These are phyloP conservation scores for Lamproptera curius DNA, from an alignment of 2,888 invertebrate genomes.

Conservation along the genomic window DNA sequence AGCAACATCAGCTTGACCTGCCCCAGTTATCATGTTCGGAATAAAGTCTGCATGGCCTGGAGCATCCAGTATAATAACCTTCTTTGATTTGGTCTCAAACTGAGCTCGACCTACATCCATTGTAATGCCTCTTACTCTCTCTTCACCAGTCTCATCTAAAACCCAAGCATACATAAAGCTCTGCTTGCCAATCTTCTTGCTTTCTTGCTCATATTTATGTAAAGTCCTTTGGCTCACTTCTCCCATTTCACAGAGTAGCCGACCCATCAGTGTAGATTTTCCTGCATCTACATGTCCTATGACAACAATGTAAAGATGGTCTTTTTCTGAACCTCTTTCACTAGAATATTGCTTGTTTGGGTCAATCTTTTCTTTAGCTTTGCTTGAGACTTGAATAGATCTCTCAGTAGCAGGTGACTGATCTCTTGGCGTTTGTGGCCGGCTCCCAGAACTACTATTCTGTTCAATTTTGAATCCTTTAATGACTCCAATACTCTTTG, in stretches of 20 bases:
- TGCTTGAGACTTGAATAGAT: conserved; percentile 60
- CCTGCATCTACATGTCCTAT: conserved; percentile 99
- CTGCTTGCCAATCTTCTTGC: conserved; percentile 97
- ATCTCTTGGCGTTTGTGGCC: conserved; percentile 79
- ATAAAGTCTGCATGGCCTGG: conserved; percentile 99
- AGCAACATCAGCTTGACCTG: conserved; percentile 98
- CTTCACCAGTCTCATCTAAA: conserved; percentile 98
- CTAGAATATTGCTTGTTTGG: conserved; percentile 81
- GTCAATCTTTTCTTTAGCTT: conserved; percentile 77
- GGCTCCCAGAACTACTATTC: conserved; percentile 42
- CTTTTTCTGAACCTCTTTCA: conserved; percentile 89
- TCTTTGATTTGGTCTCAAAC: conserved; percentile 92
- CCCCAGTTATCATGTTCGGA: conserved; percentile 99
- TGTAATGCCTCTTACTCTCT: conserved; percentile 96
- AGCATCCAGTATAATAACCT: conserved; percentile 93
- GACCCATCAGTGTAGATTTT: conserved; percentile 98
- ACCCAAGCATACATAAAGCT: conserved; percentile 99
- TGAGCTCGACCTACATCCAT: conserved; percentile 98
- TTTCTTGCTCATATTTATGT: conserved; percentile 98
- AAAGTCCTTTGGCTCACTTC: conserved; percentile 92
- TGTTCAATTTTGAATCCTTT: conserved; percentile 79
- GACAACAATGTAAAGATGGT: conserved; percentile 93
- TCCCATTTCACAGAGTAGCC: conserved; percentile 91
- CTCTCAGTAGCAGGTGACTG: conserved; percentile 84
- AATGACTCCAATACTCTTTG: conserved; percentile 54